Evolutionary conservation across 2,888 invertebrate species (phyloP).

Genomic region (Blastobasis lacticolella): DNA sequence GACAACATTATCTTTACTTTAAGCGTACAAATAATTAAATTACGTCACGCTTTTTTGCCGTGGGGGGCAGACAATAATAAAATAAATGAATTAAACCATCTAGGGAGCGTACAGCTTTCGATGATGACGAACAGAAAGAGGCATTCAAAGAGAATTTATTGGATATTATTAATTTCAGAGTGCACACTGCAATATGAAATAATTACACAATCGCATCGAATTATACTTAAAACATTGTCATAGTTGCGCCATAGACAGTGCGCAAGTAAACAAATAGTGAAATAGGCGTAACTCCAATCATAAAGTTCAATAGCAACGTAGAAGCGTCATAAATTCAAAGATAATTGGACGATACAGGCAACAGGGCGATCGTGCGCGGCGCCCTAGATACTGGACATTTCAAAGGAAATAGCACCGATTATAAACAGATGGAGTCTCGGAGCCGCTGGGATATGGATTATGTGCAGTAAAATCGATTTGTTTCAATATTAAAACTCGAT

Average conservation of each 20-base stretch:
- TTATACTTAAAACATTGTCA: neutral
- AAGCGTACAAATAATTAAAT: too few species aligned
- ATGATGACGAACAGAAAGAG: too few species aligned
- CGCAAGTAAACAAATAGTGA: neutral
- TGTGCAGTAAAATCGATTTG: slow-evolving; percentile 7
- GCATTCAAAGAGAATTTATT: too few species aligned
- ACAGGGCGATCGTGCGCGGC: slow-evolving; percentile 3
- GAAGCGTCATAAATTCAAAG: slow-evolving; percentile 11
- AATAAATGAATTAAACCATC: too few species aligned
- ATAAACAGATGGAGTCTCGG: slow-evolving; percentile 1
- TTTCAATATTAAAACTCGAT: slow-evolving; percentile 6
- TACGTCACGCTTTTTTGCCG: too few species aligned
- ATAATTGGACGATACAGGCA: slow-evolving; percentile 5
- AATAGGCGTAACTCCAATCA: slow-evolving; percentile 1
- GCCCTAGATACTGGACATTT: slow-evolving; percentile 5
- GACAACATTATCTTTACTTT: too few species aligned
- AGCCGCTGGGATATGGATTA: too few species aligned
- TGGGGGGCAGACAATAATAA: too few species aligned
- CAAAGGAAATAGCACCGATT: slow-evolving; percentile 10
- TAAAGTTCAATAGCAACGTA: slow-evolving; percentile 10
- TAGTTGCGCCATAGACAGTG: neutral
- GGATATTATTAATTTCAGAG: too few species aligned
- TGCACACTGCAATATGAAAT: too few species aligned
- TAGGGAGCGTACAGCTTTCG: too few species aligned
- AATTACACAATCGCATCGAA: too few species aligned